Evolutionary conservation across 2,888 invertebrate species (phyloP).

Genomic region (Agriotes lineatus): DNA sequence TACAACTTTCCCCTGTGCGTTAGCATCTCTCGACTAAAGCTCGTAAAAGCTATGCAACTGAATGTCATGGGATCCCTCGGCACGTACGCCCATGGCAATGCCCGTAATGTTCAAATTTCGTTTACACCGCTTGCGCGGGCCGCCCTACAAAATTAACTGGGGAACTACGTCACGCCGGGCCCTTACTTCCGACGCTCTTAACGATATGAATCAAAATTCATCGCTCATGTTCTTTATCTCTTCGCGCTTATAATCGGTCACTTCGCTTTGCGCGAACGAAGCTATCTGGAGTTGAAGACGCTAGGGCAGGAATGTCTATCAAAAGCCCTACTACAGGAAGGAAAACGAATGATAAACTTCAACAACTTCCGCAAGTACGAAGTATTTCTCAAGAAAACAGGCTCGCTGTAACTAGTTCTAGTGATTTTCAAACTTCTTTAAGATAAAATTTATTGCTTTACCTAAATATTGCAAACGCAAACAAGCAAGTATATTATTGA

Average conservation of each 20-base stretch:
- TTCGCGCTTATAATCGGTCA: slow-evolving; percentile 6
- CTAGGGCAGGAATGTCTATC: not conserved
- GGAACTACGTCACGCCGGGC: not conserved
- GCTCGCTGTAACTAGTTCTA: no score
- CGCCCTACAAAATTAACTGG: slow-evolving; percentile 4
- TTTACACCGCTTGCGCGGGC: not conserved
- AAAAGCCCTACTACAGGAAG: not conserved
- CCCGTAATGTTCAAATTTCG: not conserved
- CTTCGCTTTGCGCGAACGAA: slow-evolving; percentile 2
- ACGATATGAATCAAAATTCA: slow-evolving; percentile 10
- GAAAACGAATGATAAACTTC: not conserved
- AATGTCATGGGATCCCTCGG: no score
- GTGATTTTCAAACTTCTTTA: no score
- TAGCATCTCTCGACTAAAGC: no score
- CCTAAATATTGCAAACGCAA: no score
- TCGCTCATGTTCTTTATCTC: slow-evolving; percentile 5
- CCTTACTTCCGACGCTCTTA: slow-evolving; percentile 15
- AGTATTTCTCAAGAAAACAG: no score
- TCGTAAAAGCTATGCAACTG: no score
- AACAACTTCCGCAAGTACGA: no score
- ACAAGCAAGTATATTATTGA: no score
- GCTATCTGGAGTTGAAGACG: not conserved
- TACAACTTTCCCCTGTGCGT: no score
- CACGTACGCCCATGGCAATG: no score
- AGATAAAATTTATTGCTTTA: no score